Percentiles rank a stretch among this genome's conserved stretches.
Evolutionary conservation across 2,113 vertebrate genomes (phyloP).

Genomic region (Sterrhoptilus dennistouni): DNA sequence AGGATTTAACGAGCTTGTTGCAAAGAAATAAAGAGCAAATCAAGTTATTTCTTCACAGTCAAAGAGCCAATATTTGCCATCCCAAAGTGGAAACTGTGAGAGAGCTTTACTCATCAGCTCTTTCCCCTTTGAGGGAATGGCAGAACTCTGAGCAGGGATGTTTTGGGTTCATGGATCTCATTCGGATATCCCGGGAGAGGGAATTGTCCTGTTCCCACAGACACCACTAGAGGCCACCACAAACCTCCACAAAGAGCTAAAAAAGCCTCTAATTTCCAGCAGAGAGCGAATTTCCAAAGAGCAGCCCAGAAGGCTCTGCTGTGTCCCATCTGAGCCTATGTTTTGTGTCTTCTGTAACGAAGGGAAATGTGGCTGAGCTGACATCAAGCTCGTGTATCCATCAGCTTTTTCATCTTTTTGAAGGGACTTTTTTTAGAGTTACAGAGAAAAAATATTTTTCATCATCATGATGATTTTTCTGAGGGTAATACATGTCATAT

Average conservation of each 20-base stretch:
- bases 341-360: not conserved
- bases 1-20: not conserved
- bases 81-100: not conserved
- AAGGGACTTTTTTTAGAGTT: not conserved
- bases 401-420: not conserved
- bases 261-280: accelerated
- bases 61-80: not conserved
- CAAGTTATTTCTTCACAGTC: not conserved
- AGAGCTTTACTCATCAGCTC: not conserved
- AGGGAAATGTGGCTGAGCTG: not conserved
- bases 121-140: accelerated
- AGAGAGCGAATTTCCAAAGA: not conserved
- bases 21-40: not conserved
- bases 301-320: not conserved
- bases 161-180: accelerated
- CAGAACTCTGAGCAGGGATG: accelerated
- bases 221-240: slow-evolving; percentile 8
- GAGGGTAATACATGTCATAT: not conserved
- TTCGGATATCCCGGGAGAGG: not conserved
- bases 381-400: not conserved
- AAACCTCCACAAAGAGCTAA: not conserved
- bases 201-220: not conserved
- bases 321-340: not conserved
- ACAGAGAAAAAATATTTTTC: not conserved
- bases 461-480: not conserved